These are phyloP conservation scores for Tachysurus fulvidraco DNA, from an alignment of 2,113 vertebrate genomes.

Conservation along the genomic window DNA sequence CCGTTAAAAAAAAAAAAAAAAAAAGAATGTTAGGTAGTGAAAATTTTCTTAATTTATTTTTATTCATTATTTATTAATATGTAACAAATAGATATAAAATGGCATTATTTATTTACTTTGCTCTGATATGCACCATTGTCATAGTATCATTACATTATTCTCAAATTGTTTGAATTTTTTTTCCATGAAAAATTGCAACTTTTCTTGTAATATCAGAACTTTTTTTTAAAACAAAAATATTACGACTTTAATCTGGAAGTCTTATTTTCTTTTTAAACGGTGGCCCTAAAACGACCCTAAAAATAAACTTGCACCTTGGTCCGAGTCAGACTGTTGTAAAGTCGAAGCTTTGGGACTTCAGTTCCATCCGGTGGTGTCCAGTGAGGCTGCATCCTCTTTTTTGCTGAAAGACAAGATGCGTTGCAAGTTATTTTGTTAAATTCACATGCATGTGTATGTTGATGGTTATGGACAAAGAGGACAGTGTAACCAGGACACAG, in stretches of 20 bases:
- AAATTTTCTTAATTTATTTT: too few species aligned
- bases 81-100: too few species aligned
- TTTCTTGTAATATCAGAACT: neutral
- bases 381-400: constrained; percentile 80
- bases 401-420: constrained; percentile 70
- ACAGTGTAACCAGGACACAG: neutral
- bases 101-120: neutral
- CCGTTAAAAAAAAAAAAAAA: too few species aligned
- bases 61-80: too few species aligned
- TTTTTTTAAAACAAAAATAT: neutral
- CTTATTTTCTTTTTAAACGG: neutral
- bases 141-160: neutral
- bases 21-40: neutral
- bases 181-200: neutral
- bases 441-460: neutral
- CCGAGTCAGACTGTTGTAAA: constrained; percentile 96
- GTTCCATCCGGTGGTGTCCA: constrained; percentile 84
- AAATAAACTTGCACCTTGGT: constrained; percentile 75
- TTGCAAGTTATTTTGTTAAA: neutral
- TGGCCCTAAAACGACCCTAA: neutral
- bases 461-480: neutral
- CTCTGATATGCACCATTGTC: neutral
- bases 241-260: neutral
- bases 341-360: constrained; percentile 76
- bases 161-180: neutral